phyloP scores from a whole-genome alignment of 30 jellyfish, hydroid and myxozoan species.

The Aurelia coerulea region DNA sequence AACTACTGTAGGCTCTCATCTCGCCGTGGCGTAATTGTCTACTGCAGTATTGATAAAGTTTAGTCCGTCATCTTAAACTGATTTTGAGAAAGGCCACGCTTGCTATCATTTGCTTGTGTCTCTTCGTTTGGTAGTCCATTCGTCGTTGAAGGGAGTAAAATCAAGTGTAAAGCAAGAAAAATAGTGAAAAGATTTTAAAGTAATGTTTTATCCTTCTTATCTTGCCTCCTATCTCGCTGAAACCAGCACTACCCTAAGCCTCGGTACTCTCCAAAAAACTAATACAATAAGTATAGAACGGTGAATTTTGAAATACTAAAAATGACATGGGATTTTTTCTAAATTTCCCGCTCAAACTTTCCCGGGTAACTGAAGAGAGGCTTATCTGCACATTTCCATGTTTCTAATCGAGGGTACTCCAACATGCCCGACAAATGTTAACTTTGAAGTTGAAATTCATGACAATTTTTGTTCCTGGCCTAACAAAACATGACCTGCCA shows the following conservation, averaged over 20 bases:
- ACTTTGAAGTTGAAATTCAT: not conserved
- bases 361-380: conserved; percentile 5
- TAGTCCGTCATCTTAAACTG: conserved; percentile 32
- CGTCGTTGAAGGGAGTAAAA: no score
- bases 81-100: conserved; percentile 23
- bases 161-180: not conserved
- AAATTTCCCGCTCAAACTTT: conserved; percentile 1
- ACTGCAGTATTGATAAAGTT: conserved; percentile 21
- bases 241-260: not conserved
- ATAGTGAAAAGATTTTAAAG: not conserved
- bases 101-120: no score
- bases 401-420: conserved; percentile 1
- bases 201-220: not conserved
- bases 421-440: not conserved
- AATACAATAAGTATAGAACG: no score
- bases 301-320: not conserved
- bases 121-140: no score
- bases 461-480: no score
- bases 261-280: no score
- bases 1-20: conserved; percentile 21
- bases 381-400: no score
- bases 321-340: not conserved
- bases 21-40: conserved; percentile 22
- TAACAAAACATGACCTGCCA: no score
- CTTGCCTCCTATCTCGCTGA: not conserved